Conservation (phyloP, 2,888 invertebrate species). For the Syrista parreyssii region DNA sequence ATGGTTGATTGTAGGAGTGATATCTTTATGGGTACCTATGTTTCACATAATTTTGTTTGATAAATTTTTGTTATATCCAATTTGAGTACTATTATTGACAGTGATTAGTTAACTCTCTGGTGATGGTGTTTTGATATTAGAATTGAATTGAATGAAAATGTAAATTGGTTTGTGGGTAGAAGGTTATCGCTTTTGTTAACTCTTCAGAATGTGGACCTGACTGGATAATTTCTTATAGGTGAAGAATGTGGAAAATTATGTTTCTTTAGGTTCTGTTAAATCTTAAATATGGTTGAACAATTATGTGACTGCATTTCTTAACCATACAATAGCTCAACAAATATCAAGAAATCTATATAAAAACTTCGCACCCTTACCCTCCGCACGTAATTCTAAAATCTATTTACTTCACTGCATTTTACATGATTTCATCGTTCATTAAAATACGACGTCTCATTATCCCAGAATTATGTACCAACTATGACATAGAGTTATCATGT, state of each 20-base stretch:
- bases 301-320: background rate
- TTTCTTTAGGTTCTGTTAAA: background rate
- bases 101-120: constrained; percentile 6
- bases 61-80: background rate
- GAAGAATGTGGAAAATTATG: background rate
- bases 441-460: background rate
- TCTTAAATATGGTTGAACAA: background rate
- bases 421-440: background rate
- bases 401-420: background rate
- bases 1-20: background rate
- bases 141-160: background rate
- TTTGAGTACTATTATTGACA: background rate
- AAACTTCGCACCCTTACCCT: background rate
- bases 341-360: background rate
- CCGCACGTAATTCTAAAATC: background rate
- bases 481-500: background rate
- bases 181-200: constrained; percentile 37
- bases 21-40: background rate
- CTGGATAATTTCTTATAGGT: constrained; percentile 31
- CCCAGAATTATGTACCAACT: background rate
- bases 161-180: constrained; percentile 36
- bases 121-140: constrained; percentile 15
- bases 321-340: background rate
- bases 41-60: background rate
- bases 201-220: constrained; percentile 48